phyloP scores from a whole-genome alignment of 1,140 invertebrate genomes.

The Meloidogyne hapla region DNA sequence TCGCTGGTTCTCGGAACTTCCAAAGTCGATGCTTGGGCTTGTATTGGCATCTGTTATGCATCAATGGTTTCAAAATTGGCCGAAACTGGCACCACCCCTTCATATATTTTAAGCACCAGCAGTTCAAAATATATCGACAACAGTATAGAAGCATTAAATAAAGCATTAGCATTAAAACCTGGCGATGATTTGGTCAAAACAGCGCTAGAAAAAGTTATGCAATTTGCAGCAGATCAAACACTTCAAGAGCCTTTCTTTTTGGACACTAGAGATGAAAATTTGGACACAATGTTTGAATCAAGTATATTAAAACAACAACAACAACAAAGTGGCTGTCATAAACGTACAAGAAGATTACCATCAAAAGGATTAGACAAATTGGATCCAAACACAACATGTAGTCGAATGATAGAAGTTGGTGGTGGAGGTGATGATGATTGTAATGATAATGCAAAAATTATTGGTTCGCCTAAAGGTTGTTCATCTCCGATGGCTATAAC shows the following conservation, averaged over 20 bases:
- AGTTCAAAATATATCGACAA: not conserved
- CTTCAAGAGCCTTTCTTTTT: constrained; percentile 1
- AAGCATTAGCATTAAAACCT: constrained; percentile 47
- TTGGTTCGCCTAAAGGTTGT: not conserved
- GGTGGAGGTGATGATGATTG: not conserved
- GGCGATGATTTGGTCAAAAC: constrained; percentile 33
- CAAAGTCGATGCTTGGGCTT: constrained; percentile 46
- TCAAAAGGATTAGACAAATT: not conserved
- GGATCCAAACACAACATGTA: not conserved
- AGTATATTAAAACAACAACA: not conserved
- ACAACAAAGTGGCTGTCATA: not conserved
- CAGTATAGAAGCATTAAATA: constrained; percentile 45
- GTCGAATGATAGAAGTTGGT: not conserved
- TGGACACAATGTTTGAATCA: not conserved
- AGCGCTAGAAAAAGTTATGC: constrained; percentile 29
- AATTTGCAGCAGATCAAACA: not conserved
- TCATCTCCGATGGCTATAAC: not conserved
- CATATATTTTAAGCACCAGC: not conserved
- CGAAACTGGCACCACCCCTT: not conserved
- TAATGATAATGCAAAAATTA: not conserved
- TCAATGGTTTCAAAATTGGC: constrained; percentile 20
- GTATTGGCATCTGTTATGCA: constrained; percentile 45
- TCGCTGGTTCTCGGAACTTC: constrained; percentile 30
- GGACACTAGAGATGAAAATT: not conserved
- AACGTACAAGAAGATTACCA: not conserved